A percentile compares a stretch with the other conserved stretches of the same genome.
Evolutionary conservation across 2,888 invertebrate genomes (phyloP).

Genomic region (Lamellibrachia satsuma): DNA sequence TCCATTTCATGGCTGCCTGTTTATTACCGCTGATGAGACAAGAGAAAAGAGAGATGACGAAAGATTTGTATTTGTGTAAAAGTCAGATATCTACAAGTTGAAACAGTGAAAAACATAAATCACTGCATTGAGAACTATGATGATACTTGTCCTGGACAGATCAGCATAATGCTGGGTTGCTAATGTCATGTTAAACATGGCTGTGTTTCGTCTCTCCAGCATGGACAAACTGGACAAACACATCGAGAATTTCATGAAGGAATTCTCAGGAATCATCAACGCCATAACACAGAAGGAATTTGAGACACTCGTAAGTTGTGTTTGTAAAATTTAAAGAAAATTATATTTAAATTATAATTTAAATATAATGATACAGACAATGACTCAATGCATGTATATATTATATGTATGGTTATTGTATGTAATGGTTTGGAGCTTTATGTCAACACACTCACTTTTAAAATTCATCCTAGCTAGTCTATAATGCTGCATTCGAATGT

Average conservation of each 20-base stretch:
- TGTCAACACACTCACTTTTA: too few relatives aligned
- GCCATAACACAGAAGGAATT: constrained; percentile 54
- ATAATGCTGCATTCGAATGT: too few relatives aligned
- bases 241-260: constrained; percentile 60
- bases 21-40: not conserved
- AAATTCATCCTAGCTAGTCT: too few relatives aligned
- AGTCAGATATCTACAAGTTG: not conserved
- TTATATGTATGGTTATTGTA: too few relatives aligned
- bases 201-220: constrained; percentile 41
- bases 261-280: constrained; percentile 55
- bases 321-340: not conserved
- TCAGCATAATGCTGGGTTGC: too few relatives aligned
- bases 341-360: too few relatives aligned
- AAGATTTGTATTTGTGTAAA: not conserved
- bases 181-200: too few relatives aligned
- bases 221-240: constrained; percentile 58
- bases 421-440: too few relatives aligned
- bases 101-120: not conserved
- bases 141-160: too few relatives aligned
- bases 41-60: not conserved
- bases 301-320: constrained; percentile 49
- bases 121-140: too few relatives aligned
- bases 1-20: not conserved
- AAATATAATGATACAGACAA: too few relatives aligned
- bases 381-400: too few relatives aligned